Evolutionary conservation across 2,113 vertebrate genomes (phyloP).

Genomic region (Laticauda laticaudata): DNA sequence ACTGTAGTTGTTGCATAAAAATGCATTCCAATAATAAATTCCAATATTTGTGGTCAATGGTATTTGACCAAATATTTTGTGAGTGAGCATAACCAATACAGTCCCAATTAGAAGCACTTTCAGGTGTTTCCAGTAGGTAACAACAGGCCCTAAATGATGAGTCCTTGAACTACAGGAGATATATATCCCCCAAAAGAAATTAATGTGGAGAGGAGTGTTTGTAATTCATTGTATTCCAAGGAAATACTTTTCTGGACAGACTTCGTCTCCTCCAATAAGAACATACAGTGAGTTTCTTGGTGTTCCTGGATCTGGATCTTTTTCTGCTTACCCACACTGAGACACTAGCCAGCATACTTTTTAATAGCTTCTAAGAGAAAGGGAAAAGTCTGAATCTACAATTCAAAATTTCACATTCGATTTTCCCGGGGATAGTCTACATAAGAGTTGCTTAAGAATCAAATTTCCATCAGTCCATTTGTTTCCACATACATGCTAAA

Average conservation of each 20-base stretch:
- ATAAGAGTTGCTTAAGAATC: not conserved
- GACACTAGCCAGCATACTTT: not conserved
- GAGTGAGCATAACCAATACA: not conserved
- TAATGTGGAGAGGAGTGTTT: not conserved
- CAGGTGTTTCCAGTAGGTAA: not conserved
- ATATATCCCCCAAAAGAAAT: not conserved
- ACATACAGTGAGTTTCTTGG: not conserved
- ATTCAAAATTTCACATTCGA: not conserved
- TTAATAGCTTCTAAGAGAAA: not conserved
- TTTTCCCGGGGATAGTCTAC: not conserved
- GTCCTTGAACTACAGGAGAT: not conserved
- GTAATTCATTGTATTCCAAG: not conserved
- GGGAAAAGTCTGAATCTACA: not conserved
- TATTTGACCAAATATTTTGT: not conserved
- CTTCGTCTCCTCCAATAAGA: not conserved
- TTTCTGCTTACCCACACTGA: not conserved
- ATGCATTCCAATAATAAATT: no score
- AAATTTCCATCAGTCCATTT: not conserved
- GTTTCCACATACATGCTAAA: not conserved
- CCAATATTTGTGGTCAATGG: not conserved
- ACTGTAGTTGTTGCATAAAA: no score
- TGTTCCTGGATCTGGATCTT: not conserved
- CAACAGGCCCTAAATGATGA: not conserved
- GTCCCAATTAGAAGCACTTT: not conserved
- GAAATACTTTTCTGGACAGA: not conserved